Conservation (phyloP, 2,888 invertebrate genomes). For the Fragum fragum region DNA sequence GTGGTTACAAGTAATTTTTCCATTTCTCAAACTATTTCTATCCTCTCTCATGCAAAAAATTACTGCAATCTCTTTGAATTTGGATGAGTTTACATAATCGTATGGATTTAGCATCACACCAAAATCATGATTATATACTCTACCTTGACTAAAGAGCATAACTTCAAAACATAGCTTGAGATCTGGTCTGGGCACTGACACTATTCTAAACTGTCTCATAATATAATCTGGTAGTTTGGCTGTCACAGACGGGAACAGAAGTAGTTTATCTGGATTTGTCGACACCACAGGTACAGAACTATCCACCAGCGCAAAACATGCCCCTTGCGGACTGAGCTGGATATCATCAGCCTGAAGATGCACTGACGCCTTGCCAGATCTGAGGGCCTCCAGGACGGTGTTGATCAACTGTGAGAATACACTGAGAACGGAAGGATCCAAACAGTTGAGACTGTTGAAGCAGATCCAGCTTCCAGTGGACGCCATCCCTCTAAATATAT, state of each 20-base stretch:
- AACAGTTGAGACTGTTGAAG: constrained; percentile 81
- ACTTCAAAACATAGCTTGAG: constrained; percentile 79
- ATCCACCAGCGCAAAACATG: constrained; percentile 82
- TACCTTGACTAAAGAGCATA: constrained; percentile 85
- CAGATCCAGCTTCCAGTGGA: constrained; percentile 85
- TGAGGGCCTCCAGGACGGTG: constrained; percentile 80
- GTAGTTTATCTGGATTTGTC: constrained; percentile 81
- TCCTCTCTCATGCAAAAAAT: too few relatives aligned
- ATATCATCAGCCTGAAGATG: constrained; percentile 81
- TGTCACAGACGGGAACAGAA: constrained; percentile 80
- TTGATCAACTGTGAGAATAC: constrained; percentile 82
- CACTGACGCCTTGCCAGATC: constrained; percentile 78
- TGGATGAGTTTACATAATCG: too few relatives aligned
- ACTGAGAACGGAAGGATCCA: constrained; percentile 80
- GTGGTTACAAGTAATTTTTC: too few relatives aligned
- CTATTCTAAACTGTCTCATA: constrained; percentile 82
- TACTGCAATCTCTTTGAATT: too few relatives aligned
- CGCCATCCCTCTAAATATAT: constrained; percentile 84
- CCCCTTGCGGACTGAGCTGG: constrained; percentile 77
- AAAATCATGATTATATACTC: too few relatives aligned
- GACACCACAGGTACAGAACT: constrained; percentile 75
- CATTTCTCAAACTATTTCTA: too few relatives aligned
- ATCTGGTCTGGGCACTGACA: constrained; percentile 82
- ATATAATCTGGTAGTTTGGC: constrained; percentile 81
- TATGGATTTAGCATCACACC: too few relatives aligned